These are phyloP conservation scores for Oeneis ivallda DNA, from an alignment of 2,888 invertebrate species.

Conservation along the genomic window DNA sequence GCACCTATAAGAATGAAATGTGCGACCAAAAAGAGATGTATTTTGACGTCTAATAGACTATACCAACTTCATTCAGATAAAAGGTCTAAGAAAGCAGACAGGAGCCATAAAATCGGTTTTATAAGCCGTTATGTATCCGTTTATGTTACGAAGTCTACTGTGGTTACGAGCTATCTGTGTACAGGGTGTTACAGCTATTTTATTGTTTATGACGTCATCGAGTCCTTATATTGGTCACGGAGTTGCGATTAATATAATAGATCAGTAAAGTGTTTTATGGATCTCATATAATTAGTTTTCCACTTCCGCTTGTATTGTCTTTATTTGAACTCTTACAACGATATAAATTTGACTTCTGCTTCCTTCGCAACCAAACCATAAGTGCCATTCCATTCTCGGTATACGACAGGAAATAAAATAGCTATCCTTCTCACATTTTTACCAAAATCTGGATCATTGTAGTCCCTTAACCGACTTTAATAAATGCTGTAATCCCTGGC, in stretches of 20 bases:
- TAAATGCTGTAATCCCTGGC: too few relatives aligned
- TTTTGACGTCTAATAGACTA: too few relatives aligned
- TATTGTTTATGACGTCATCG: conserved; percentile 33
- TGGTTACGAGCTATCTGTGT: conserved; percentile 37
- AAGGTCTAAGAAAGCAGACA: conserved; percentile 12
- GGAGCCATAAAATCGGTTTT: conserved; percentile 33
- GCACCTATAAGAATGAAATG: too few relatives aligned
- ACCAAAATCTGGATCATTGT: too few relatives aligned
- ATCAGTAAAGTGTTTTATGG: conserved; percentile 5
- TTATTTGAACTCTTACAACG: too few relatives aligned
- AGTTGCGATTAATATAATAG: conserved; percentile 6
- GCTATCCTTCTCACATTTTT: too few relatives aligned
- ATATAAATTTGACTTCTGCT: not conserved
- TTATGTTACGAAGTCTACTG: too few relatives aligned
- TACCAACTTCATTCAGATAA: conserved; percentile 18
- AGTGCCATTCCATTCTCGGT: too few relatives aligned
- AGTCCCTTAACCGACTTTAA: not conserved
- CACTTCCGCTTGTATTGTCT: too few relatives aligned
- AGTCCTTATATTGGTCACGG: conserved; percentile 20
- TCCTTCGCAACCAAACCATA: too few relatives aligned
- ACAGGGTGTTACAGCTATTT: conserved; percentile 34
- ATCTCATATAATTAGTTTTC: conserved; percentile 6
- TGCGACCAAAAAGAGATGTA: too few relatives aligned
- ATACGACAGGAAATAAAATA: too few relatives aligned
- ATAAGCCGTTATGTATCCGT: conserved; percentile 29